Percentiles rank a stretch among this genome's conserved stretches.
These are phyloP conservation scores for Ctenopoma multispine DNA, from an alignment of 2,797 vertebrate species.

Conservation along the genomic window DNA sequence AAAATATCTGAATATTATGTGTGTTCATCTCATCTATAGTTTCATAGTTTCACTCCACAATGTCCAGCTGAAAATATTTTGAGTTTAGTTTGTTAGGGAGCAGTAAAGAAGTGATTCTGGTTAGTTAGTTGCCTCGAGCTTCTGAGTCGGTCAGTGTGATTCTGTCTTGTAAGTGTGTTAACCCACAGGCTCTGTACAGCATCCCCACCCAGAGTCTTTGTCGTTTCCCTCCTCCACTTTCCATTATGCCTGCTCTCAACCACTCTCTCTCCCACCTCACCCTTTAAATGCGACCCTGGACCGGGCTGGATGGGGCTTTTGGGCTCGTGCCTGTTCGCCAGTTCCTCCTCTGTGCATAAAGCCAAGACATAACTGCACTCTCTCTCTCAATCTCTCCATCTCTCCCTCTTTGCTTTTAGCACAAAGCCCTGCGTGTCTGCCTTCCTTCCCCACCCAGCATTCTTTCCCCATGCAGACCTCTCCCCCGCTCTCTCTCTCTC, in stretches of 20 bases:
- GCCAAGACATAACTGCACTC: slow-evolving; percentile 69
- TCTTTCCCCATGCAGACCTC: slow-evolving; percentile 88
- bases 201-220: slow-evolving; percentile 64
- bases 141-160: slow-evolving; percentile 50
- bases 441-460: slow-evolving; percentile 92
- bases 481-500: slow-evolving; percentile 76
- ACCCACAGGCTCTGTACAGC: slow-evolving; percentile 44
- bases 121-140: slow-evolving; percentile 32
- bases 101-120: slow-evolving; percentile 38
- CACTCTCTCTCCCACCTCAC: slow-evolving; percentile 55
- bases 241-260: slow-evolving; percentile 64
- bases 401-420: slow-evolving; percentile 85
- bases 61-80: slow-evolving; percentile 29
- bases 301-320: slow-evolving; percentile 48
- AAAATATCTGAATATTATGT: neutral
- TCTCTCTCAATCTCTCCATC: slow-evolving; percentile 70
- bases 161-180: slow-evolving; percentile 33
- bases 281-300: slow-evolving; percentile 55
- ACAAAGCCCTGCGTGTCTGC: slow-evolving; percentile 87
- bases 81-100: slow-evolving; percentile 31
- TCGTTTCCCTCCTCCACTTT: slow-evolving; percentile 68
- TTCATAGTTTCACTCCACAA: slow-evolving; percentile 18
- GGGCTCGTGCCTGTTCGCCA: slow-evolving; percentile 53
- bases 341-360: slow-evolving; percentile 62
- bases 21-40: slow-evolving; percentile 11